These are phyloP conservation scores for Danio kyathit DNA, from an alignment of 2,797 vertebrate genomes.

Conservation along the genomic window DNA sequence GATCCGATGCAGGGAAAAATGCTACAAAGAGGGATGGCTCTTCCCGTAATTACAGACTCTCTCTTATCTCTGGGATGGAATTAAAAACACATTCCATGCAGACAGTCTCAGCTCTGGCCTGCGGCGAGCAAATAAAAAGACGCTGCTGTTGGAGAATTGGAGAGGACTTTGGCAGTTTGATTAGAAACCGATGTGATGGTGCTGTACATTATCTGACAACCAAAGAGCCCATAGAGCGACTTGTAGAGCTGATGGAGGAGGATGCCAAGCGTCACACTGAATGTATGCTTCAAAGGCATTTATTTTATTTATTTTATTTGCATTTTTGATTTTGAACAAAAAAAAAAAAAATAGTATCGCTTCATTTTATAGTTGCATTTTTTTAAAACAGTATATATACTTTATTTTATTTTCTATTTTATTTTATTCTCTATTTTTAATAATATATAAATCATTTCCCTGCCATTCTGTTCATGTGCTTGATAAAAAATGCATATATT, in stretches of 20 bases:
- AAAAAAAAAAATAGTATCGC: too few relatives aligned
- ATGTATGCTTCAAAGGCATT: neutral
- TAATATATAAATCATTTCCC: too few relatives aligned
- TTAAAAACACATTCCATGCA: constrained; percentile 85
- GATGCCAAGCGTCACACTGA: neutral
- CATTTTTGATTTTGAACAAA: too few relatives aligned
- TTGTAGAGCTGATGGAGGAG: constrained; percentile 10
- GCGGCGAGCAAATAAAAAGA: constrained; percentile 65
- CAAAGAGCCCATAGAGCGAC: constrained; percentile 27
- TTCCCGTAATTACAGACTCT: constrained; percentile 88
- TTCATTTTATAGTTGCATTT: too few relatives aligned
- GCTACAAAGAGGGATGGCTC: constrained; percentile 87
- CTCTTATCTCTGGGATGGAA: constrained; percentile 87
- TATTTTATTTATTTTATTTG: too few relatives aligned
- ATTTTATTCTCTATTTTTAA: too few relatives aligned
- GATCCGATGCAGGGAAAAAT: constrained; percentile 92
- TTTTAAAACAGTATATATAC: too few relatives aligned
- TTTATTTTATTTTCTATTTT: too few relatives aligned
- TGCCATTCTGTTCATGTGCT: too few relatives aligned
- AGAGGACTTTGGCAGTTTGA: constrained; percentile 66
- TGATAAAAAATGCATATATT: too few relatives aligned
- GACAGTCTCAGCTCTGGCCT: constrained; percentile 71
- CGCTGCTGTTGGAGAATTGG: constrained; percentile 62
- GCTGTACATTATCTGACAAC: constrained; percentile 48
- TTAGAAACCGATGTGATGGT: constrained; percentile 66